These are phyloP conservation scores for Spialia ferax DNA, from an alignment of 2,888 invertebrate species.

Conservation along the genomic window DNA sequence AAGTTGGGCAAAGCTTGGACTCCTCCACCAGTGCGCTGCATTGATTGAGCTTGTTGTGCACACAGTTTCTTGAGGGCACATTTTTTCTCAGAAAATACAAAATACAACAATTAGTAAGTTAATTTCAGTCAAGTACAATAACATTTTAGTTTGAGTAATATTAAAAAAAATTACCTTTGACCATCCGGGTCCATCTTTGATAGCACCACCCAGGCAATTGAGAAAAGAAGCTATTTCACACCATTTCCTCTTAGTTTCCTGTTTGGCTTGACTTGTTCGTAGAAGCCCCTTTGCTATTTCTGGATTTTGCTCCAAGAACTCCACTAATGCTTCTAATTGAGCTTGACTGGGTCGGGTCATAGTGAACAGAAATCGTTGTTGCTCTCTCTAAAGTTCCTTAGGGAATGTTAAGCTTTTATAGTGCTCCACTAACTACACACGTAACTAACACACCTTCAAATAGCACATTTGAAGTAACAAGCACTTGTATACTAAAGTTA, in stretches of 20 bases:
- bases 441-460: too few species aligned
- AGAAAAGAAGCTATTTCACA: background rate
- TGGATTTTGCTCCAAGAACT: slow-evolving; percentile 37
- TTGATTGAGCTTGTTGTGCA: background rate
- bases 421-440: too few species aligned
- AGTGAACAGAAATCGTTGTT: background rate
- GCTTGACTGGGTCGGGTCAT: slow-evolving; percentile 6
- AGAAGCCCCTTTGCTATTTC: slow-evolving; percentile 39
- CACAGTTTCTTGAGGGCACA: slow-evolving; percentile 4
- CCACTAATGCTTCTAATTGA: slow-evolving; percentile 29
- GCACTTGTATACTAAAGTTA: too few species aligned
- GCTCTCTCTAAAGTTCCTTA: too few species aligned
- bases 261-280: slow-evolving; percentile 26
- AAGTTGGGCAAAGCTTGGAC: background rate
- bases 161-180: slow-evolving; percentile 8
- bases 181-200: slow-evolving; percentile 31
- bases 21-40: background rate
- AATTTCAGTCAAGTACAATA: background rate
- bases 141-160: too few species aligned
- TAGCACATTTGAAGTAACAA: too few species aligned
- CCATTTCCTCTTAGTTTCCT: slow-evolving; percentile 24
- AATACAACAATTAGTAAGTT: background rate
- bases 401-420: too few species aligned
- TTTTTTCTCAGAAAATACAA: slow-evolving; percentile 8
- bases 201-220: slow-evolving; percentile 38